These are phyloP conservation scores for Potorous gilbertii DNA, from an alignment of 2,797 vertebrate genomes.

Conservation along the genomic window DNA sequence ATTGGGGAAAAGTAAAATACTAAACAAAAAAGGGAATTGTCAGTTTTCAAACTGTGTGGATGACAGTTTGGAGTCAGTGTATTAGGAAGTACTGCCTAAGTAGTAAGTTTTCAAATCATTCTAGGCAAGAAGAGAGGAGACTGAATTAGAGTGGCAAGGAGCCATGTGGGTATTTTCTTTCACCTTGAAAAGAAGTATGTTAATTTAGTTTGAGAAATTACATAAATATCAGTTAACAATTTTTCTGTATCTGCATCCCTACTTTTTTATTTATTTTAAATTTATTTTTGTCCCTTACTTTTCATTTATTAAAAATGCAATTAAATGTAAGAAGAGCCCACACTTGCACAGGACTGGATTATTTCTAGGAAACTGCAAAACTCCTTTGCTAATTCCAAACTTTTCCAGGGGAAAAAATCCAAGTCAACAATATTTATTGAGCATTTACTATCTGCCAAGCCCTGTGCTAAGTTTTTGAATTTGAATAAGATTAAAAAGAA, in stretches of 20 bases:
- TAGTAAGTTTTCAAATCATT: background rate
- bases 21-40: background rate
- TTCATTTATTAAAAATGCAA: background rate
- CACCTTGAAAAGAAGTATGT: background rate
- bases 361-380: background rate
- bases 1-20: too few relatives aligned
- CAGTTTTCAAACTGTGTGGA: background rate
- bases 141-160: background rate
- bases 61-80: background rate
- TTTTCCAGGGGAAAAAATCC: background rate
- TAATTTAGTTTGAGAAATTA: background rate
- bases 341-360: background rate
- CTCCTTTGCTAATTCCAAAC: background rate
- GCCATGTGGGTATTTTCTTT: background rate
- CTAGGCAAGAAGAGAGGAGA: background rate
- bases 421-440: background rate
- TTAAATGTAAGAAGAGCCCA: background rate
- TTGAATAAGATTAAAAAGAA: background rate
- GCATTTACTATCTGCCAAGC: background rate
- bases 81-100: background rate
- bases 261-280: background rate
- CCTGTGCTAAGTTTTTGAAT: background rate
- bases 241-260: background rate
- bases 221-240: background rate
- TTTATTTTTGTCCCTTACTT: background rate